Evolutionary conservation across 2,113 vertebrate genomes (phyloP).

Genomic region (Bubo blakistoni): DNA sequence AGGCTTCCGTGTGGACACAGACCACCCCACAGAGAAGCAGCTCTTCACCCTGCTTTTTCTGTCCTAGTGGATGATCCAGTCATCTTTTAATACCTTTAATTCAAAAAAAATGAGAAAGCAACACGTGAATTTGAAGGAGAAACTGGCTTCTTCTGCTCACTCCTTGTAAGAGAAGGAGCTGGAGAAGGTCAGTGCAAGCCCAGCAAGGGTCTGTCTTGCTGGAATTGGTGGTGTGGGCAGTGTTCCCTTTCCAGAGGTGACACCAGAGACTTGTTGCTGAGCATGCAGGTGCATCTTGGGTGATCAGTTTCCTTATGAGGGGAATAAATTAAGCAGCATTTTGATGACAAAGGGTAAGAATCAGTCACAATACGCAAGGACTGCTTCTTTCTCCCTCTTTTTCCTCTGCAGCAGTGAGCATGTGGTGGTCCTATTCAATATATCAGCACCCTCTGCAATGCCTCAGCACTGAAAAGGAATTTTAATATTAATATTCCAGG

Average conservation of each 20-base stretch:
- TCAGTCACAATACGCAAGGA: background rate
- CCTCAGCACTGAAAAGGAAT: background rate
- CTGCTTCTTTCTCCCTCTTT: background rate
- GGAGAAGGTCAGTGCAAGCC: background rate
- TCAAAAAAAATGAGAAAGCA: background rate
- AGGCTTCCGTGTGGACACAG: background rate
- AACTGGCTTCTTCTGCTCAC: background rate
- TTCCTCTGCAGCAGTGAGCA: background rate
- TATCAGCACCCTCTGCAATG: background rate
- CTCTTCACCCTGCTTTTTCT: background rate
- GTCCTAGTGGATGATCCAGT: background rate
- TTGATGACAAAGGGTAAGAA: background rate
- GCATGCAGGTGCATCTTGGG: background rate
- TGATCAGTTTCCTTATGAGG: background rate
- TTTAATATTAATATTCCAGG: background rate
- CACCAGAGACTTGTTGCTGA: background rate
- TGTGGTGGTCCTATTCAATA: background rate
- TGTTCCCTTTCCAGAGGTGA: background rate
- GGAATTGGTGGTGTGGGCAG: fast-evolving
- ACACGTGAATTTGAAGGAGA: background rate
- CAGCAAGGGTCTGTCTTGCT: background rate
- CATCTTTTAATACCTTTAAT: background rate
- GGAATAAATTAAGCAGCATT: background rate
- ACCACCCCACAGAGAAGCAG: background rate
- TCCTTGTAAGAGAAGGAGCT: background rate